A percentile compares a stretch with the other conserved stretches of the same genome.
Conservation (phyloP, 2,113 vertebrate species). For the Myiozetetes cayanensis region DNA sequence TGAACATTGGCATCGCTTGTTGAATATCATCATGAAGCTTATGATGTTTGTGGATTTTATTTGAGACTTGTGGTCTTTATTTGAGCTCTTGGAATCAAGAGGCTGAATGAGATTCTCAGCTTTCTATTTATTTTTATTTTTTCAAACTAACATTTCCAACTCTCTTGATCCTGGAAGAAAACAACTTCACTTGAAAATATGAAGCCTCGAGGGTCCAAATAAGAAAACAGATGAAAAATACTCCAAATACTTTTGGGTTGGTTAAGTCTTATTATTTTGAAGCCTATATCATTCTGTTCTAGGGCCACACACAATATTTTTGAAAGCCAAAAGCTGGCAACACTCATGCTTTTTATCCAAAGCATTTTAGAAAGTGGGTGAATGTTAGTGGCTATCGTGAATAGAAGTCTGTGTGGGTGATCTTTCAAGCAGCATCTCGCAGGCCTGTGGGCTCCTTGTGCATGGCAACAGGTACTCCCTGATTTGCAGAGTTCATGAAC, state of each 20-base stretch:
- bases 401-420: not conserved
- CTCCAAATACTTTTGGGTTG: slow-evolving; percentile 41
- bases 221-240: slow-evolving; percentile 58
- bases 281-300: slow-evolving; percentile 38
- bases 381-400: not conserved
- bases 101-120: slow-evolving; percentile 55
- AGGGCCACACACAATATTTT: slow-evolving; percentile 52
- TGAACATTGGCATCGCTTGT: not conserved
- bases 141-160: slow-evolving; percentile 42
- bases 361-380: not conserved
- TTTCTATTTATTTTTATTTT: slow-evolving; percentile 61
- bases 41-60: slow-evolving; percentile 49
- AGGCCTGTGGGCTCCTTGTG: not conserved
- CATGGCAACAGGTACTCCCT: not conserved
- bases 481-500: not conserved
- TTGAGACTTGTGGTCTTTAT: slow-evolving; percentile 52
- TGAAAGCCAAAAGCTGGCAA: slow-evolving; percentile 32
- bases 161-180: slow-evolving; percentile 62
- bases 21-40: not conserved
- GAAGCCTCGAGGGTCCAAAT: slow-evolving; percentile 49
- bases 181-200: slow-evolving; percentile 63
- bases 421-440: accelerated
- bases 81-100: slow-evolving; percentile 52
- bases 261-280: slow-evolving; percentile 47
- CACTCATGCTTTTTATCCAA: not conserved